phyloP scores from a whole-genome alignment of 2,797 vertebrate species.

The Petrocephalus sullivani region DNA sequence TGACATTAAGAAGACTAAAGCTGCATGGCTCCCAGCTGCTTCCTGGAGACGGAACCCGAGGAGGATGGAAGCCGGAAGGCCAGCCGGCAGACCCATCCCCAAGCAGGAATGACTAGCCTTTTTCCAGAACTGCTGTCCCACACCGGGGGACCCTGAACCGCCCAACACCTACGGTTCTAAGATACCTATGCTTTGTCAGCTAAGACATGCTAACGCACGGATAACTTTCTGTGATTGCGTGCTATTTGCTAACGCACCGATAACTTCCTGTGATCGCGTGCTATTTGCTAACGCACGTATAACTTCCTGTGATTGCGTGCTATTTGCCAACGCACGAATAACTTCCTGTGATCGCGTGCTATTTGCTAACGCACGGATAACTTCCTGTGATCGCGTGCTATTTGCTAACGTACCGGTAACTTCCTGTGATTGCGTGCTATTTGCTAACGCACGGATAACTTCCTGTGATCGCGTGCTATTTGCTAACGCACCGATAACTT shows the following conservation, averaged over 20 bases:
- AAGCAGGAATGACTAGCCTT: neutral
- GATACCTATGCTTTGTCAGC: neutral
- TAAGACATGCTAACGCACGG: neutral
- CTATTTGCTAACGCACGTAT: too few relatives aligned
- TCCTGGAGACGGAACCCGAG: neutral
- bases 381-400: too few relatives aligned
- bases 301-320: too few relatives aligned
- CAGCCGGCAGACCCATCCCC: neutral
- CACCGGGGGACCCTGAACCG: neutral
- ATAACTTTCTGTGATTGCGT: neutral
- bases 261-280: too few relatives aligned
- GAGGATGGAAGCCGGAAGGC: neutral
- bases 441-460: neutral
- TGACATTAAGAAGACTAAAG: neutral
- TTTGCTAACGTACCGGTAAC: too few relatives aligned
- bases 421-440: too few relatives aligned
- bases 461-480: neutral
- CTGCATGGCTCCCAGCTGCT: neutral
- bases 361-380: too few relatives aligned
- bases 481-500: neutral
- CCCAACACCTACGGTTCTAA: neutral
- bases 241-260: too few relatives aligned
- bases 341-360: too few relatives aligned
- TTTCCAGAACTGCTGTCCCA: neutral
- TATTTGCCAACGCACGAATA: too few relatives aligned